Evolutionary conservation across 2,888 invertebrate species (phyloP), one percentile per base, ranked within the genome.

Genomic region (Heliconius aoede): DNA sequence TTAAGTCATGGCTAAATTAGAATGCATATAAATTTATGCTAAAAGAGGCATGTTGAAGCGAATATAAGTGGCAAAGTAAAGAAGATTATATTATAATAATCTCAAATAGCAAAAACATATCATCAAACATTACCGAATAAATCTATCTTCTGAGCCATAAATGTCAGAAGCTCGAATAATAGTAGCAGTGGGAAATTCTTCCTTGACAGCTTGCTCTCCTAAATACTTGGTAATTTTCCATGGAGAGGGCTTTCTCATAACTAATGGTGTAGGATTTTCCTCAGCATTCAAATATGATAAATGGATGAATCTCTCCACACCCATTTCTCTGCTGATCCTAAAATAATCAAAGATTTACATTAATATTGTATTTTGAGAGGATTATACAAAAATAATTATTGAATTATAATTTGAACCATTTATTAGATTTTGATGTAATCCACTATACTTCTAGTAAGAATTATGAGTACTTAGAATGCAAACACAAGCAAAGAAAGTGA

Each of bases 181-280:
- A 1, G 98, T 98, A 11, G 99, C 99, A 73, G 98, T 97, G 0
- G 99, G 99, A 90, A 99, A 99, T 89, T 99, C 99, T 85, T 98
- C 97, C 73, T 95, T 95, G 0, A 99, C 98, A n/a, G 98, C 99
- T 82, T 95, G 85, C 90, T 99, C 99, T 21, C 99, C 99, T 75
- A 91, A 89, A 87, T 95, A 97, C 95, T 99, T 99, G 84, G 97
- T 96, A 77, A 95, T 95, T 81, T 98, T 95, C 88, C 95, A 98
- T 85, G 95, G 90, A 1, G 98, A 98, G 15, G 98, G 98, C n/a
- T 95, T 95, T 76, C 95, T 93, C 72, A 97, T 81, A 60, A 97
- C 90, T 78, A 97, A 89, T 21, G 96, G 95, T 88, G 94, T 91
- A 11, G 98, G 98, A 69, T 96, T 89, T 60, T 96, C 95, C 24